Conservation (phyloP, 1,140 invertebrate genomes). For the Caenorhabditis brenneri region DNA sequence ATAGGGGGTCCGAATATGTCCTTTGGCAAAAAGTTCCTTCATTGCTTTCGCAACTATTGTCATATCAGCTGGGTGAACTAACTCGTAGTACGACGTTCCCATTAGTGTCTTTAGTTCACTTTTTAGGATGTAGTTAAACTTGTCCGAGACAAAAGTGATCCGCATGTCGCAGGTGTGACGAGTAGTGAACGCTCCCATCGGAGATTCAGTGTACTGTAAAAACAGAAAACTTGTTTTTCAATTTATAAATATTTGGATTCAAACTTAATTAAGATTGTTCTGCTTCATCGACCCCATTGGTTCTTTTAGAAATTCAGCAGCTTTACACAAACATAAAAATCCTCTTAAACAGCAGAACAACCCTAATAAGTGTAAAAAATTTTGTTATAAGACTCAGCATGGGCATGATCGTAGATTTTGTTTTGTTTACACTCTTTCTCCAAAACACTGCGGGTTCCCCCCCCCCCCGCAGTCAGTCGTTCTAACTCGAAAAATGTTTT, state of each 20-base stretch:
- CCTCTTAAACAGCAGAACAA: too few relatives aligned
- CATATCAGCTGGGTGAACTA: constrained; percentile 64
- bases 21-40: constrained; percentile 61
- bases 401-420: too few relatives aligned
- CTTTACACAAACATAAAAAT: too few relatives aligned
- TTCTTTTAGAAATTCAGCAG: too few relatives aligned
- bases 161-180: constrained; percentile 68
- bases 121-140: constrained; percentile 61
- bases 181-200: constrained; percentile 63
- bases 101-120: constrained; percentile 61
- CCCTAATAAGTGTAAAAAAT: too few relatives aligned
- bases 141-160: constrained; percentile 63
- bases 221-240: not conserved
- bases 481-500: too few relatives aligned
- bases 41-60: constrained; percentile 42
- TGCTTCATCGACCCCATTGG: too few relatives aligned
- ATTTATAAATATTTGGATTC: too few relatives aligned
- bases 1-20: constrained; percentile 61
- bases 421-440: too few relatives aligned
- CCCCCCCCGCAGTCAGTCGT: too few relatives aligned
- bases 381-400: too few relatives aligned
- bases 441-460: too few relatives aligned
- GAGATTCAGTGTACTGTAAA: constrained; percentile 56
- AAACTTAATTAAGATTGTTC: not conserved
- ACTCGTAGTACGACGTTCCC: constrained; percentile 66